phyloP scores from a whole-genome alignment of 2,797 vertebrate species.

The Lacerta viridis region DNA sequence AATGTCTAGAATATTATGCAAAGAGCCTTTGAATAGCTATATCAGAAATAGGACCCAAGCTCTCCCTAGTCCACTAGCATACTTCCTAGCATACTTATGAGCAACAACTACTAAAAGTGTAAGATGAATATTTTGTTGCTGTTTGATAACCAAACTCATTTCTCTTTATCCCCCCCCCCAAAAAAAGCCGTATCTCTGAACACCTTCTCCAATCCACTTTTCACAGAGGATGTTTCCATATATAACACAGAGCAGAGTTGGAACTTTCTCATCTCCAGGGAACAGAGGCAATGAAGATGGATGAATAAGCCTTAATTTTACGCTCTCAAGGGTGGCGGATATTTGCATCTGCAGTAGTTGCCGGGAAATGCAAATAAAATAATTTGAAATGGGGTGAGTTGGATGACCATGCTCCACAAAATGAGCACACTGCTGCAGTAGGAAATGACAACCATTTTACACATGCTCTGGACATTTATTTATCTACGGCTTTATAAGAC shows the following conservation, averaged over 20 bases:
- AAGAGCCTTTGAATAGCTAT: background rate
- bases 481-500: conserved; percentile 13
- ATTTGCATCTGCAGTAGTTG: conserved; percentile 68
- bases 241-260: conserved; percentile 57
- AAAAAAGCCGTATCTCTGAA: conserved; percentile 38
- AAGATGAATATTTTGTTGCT: background rate
- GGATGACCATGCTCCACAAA: conserved; percentile 52
- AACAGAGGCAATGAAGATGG: conserved; percentile 69
- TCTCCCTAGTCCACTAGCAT: background rate
- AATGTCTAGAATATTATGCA: background rate
- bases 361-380: conserved; percentile 72
- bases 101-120: background rate
- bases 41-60: background rate
- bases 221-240: conserved; percentile 48
- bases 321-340: conserved; percentile 61
- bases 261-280: conserved; percentile 60
- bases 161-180: conserved; percentile 45
- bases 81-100: background rate
- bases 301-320: conserved; percentile 72
- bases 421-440: conserved; percentile 16
- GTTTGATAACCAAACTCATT: conserved; percentile 30
- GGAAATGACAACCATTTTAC: conserved; percentile 64
- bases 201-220: conserved; percentile 49
- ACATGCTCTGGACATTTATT: too few species aligned
- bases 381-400: conserved; percentile 57